Base-by-base conservation (phyloP, 2,113 vertebrate species). In the Aegotheles bennettii region DNA sequence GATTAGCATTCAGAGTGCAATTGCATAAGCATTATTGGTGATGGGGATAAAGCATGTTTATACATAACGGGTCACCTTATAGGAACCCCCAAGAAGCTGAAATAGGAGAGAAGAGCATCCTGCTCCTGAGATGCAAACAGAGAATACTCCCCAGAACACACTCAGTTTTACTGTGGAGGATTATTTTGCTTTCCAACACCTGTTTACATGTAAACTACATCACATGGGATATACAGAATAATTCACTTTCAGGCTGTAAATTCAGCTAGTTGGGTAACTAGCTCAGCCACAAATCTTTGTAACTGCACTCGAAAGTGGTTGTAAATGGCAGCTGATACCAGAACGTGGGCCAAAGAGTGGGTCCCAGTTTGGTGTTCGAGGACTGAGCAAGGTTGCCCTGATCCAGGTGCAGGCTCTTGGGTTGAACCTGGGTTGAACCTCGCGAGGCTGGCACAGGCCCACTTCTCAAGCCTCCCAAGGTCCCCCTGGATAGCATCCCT, bases 1-100 rank as follows among this genome's bases (percentile, higher is more conserved):
- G 9, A 93, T 96, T 95, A 96, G 81, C 65, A 95, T 18, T 95
- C 74, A 88, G 68, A 63, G 50, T 90, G 36, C 33, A 92, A 50
- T 0, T 77, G 80, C 60, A 47, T 10, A 21, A 89, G 47, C 35
- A 74, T 51, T 53, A 78, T 38, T 95, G 94, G 76, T 69, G 59
- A 95, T 71, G 69, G 59, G 67, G 57, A 88, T 54, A 93, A 94
- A 96, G 61, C 29, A 59, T 7, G 9, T 87, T 84, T 60, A 77
- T 56, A 87, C 16, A 20, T 33, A 78, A 29, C 26, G 67, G 35
- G 38, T 42, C 38, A 71, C 45, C 77, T 91, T 64, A 78, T 14
- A 43, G 87, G 95, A 42, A 75, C 54, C 29, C 56, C 40, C 6
- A 31, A 56, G 80, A 81, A 56, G 45, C 28, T 69, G n/a, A 33